These are phyloP conservation scores for Heterohyrax brucei DNA, from an alignment of 2,797 vertebrate species.

Conservation along the genomic window DNA sequence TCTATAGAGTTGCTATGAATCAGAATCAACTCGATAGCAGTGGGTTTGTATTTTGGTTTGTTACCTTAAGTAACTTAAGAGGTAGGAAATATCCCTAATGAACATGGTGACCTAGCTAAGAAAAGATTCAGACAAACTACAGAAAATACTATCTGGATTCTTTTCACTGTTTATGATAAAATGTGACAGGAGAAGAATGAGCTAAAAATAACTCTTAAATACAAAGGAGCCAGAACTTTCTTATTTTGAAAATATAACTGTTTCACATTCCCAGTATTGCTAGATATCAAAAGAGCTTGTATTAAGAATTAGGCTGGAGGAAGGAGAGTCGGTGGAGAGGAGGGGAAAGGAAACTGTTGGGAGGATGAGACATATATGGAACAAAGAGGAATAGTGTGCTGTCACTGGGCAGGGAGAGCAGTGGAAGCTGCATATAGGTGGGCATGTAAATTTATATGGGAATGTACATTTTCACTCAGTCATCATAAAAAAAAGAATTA, in stretches of 20 bases:
- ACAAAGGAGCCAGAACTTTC: background rate
- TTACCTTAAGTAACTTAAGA: background rate
- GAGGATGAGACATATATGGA: no score
- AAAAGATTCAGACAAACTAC: background rate
- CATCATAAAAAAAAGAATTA: background rate
- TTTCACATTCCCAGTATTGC: background rate
- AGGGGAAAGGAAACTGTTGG: no score
- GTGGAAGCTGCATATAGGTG: no score
- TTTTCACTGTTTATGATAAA: background rate
- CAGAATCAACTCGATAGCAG: no score
- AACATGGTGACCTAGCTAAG: background rate
- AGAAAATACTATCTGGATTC: background rate
- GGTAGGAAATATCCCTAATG: background rate
- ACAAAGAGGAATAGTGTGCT: no score
- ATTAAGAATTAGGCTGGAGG: background rate
- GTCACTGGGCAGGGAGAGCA: no score
- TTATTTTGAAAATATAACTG: slow-evolving; percentile 14
- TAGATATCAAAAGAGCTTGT: slow-evolving; percentile 9
- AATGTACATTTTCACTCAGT: no score
- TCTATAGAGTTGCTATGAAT: no score
- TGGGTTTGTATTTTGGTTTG: no score
- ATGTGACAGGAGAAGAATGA: background rate
- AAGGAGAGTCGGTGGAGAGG: no score
- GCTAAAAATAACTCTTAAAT: background rate
- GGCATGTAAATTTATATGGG: no score